Evolutionary conservation across 2,797 vertebrate species (phyloP).

Genomic region (Enteromius thamalakanensis): DNA sequence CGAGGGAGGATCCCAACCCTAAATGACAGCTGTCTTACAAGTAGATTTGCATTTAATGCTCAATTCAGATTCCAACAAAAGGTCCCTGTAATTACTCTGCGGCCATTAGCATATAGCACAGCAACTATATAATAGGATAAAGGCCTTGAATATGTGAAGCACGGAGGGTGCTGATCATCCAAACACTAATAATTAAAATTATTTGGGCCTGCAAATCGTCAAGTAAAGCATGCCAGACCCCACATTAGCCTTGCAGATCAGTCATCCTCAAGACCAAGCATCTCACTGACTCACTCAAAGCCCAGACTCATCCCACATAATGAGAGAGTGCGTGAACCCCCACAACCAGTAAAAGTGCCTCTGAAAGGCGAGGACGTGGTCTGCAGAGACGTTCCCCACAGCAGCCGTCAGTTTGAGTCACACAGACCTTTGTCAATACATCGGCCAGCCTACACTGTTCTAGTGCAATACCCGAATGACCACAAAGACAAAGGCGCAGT

Average conservation of each 20-base stretch:
- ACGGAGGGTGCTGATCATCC: slow-evolving; percentile 32
- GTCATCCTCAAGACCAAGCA: slow-evolving; percentile 54
- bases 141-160: slow-evolving; percentile 19
- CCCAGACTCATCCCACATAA: slow-evolving; percentile 62
- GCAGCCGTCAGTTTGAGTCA: slow-evolving; percentile 61
- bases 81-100: slow-evolving; percentile 19
- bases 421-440: slow-evolving; percentile 48
- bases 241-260: slow-evolving; percentile 68
- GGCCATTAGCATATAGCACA: slow-evolving; percentile 7
- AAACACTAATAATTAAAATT: slow-evolving; percentile 41
- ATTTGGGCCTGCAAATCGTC: slow-evolving; percentile 33
- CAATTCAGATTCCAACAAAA: slow-evolving; percentile 31
- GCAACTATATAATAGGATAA: slow-evolving; percentile 22
- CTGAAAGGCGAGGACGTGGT: slow-evolving; percentile 32
- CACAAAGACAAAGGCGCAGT: slow-evolving; percentile 13
- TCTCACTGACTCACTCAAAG: slow-evolving; percentile 68
- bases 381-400: slow-evolving; percentile 55
- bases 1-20: slow-evolving; percentile 47
- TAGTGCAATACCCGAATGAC: slow-evolving; percentile 60
- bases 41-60: slow-evolving; percentile 63
- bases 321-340: slow-evolving; percentile 40
- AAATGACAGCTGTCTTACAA: slow-evolving; percentile 73
- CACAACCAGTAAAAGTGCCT: slow-evolving; percentile 47
- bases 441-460: slow-evolving; percentile 61
- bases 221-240: slow-evolving; percentile 68